A percentile compares a stretch with the other conserved stretches of the same genome.
Conservation (phyloP, 2,888 invertebrate genomes). For the Xylota segnis region DNA sequence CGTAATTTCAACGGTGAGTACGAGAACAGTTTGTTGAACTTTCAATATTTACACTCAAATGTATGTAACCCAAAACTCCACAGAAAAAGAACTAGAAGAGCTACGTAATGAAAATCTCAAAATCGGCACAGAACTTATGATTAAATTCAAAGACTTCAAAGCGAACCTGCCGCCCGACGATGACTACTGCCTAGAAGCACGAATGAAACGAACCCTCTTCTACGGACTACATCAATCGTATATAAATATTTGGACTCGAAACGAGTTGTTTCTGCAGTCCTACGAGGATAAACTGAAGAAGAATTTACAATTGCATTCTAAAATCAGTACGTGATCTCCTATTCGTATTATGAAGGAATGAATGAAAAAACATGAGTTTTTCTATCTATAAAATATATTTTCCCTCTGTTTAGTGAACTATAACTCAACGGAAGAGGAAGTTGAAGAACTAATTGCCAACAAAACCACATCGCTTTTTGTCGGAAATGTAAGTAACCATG, state of each 20-base stretch:
- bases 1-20: slow-evolving; percentile 82
- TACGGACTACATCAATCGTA: slow-evolving; percentile 84
- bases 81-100: slow-evolving; percentile 83
- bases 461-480: slow-evolving; percentile 84
- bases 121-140: slow-evolving; percentile 83
- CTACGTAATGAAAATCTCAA: slow-evolving; percentile 82
- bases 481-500: slow-evolving; percentile 82
- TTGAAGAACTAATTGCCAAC: slow-evolving; percentile 83
- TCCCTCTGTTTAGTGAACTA: slow-evolving; percentile 80
- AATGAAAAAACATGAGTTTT: slow-evolving; percentile 28
- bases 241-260: slow-evolving; percentile 83
- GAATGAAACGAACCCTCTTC: slow-evolving; percentile 83
- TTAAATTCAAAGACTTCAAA: slow-evolving; percentile 83
- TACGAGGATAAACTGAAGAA: slow-evolving; percentile 84
- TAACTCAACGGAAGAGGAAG: slow-evolving; percentile 84
- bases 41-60: not conserved
- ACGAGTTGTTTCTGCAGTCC: slow-evolving; percentile 82
- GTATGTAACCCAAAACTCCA: not conserved
- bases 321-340: slow-evolving; percentile 81
- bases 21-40: not conserved
- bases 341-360: slow-evolving; percentile 16
- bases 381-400: slow-evolving; percentile 17
- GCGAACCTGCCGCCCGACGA: slow-evolving; percentile 81
- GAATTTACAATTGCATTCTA: slow-evolving; percentile 83
- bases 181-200: slow-evolving; percentile 83